Evolutionary conservation across 2,113 vertebrate genomes (phyloP), one percentile per base, ranked within the genome.

Genomic region (Turdus rufiventris): DNA sequence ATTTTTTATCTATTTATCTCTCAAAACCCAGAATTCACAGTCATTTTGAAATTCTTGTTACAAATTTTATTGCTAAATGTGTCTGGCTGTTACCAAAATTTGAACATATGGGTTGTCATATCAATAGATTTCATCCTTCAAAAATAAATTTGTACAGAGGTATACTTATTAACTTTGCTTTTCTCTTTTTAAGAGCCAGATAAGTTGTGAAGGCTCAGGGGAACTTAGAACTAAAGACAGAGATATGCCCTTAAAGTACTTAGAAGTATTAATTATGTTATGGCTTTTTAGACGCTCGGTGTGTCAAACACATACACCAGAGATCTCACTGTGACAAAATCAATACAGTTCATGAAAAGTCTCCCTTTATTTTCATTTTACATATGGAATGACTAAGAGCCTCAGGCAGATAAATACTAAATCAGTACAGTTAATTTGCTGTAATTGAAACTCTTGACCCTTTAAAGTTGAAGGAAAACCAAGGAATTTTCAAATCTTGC

Each of bases 291-390:
- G 78, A 87, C 83, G 23, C 24, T 62, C 5, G 1, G 1, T 63
- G 10, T 91, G 26, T 93, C 47, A 62, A 75, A 85, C 67, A 42
- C 15, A 79, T 14, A 47, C 51, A 67, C 42, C 15, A 85, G 73
- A 93, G 61, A 77, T 50, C n/a, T 85, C 45, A 21, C 57, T 61
- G 8, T 77, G 48, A 71, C 75, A 62, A 86, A 91, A 91, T 84
- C 82, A 85, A 72, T 78, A 60, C 16, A 45, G 65, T 57, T 91
- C 28, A 53, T 40, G 25, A 50, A 72, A 73, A 80, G 26, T 16
- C 13, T 75, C 23, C 31, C 14, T 92, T 91, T 85, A 42, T 92
- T 96, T 93, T 93, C 40, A 54, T 85, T 95, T 96, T 94, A 60
- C 29, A 61, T 62, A 10, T 61, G 54, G 40, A 89, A 66, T 28